Evolutionary conservation across 2,797 vertebrate genomes (phyloP).

Genomic region (Diglossa cyanea): DNA sequence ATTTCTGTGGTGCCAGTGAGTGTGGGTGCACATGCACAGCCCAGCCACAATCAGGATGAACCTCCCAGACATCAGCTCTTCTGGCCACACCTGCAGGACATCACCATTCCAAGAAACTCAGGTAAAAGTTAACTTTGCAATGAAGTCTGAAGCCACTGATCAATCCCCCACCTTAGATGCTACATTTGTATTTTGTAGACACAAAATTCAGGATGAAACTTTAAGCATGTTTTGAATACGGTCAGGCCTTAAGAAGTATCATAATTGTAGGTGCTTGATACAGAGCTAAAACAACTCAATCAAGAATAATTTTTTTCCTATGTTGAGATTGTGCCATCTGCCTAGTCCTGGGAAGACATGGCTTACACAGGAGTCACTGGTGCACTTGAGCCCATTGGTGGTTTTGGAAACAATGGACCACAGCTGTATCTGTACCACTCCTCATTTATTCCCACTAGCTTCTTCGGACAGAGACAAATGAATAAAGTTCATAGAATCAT

Average conservation of each 20-base stretch:
- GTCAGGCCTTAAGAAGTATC: not conserved
- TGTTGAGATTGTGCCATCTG: not conserved
- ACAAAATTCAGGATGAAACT: not conserved
- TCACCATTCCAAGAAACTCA: not conserved
- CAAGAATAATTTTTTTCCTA: not conserved
- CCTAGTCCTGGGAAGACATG: not conserved
- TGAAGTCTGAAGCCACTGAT: not conserved
- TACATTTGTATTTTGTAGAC: not conserved
- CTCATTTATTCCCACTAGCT: not conserved
- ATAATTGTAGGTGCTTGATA: not conserved
- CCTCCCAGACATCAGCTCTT: not conserved
- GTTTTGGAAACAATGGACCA: not conserved
- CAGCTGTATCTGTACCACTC: not conserved
- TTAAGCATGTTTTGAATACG: not conserved
- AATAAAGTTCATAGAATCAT: not conserved
- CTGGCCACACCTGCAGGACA: not conserved
- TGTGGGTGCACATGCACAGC: fast-evolving
- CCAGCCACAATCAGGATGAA: not conserved
- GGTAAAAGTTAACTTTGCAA: not conserved
- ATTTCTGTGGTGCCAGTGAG: not conserved
- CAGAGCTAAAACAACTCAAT: not conserved
- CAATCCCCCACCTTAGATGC: not conserved
- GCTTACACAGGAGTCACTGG: not conserved
- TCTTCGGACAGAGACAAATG: not conserved
- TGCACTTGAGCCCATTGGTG: not conserved